Percentiles rank a stretch among this genome's conserved stretches.
phyloP scores from a whole-genome alignment of 2,888 invertebrate species.

The Antheraea yamamai region DNA sequence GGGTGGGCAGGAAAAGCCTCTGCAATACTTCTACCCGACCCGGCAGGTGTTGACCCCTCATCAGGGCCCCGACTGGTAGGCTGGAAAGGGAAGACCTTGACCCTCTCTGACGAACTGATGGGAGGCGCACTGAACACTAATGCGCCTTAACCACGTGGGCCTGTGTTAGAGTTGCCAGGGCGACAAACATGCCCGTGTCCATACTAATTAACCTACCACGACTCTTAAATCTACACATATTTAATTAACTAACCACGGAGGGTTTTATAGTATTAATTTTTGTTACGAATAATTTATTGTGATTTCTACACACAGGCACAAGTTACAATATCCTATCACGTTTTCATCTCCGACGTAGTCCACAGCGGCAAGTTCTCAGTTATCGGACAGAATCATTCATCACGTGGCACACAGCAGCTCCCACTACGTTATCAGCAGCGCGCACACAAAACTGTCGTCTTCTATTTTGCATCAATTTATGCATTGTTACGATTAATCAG shows the following conservation, averaged over 20 bases:
- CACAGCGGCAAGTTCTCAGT: background rate
- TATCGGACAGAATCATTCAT: constrained; percentile 9
- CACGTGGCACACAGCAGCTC: background rate
- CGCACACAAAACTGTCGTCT: constrained; percentile 53
- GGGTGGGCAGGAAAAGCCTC: no score
- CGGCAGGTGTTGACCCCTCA: no score
- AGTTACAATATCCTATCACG: constrained; percentile 25
- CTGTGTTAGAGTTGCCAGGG: no score
- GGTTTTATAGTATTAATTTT: background rate
- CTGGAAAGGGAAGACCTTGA: no score
- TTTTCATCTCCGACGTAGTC: constrained; percentile 18
- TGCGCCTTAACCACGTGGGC: no score
- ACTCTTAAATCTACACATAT: background rate
- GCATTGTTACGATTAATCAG: constrained; percentile 34
- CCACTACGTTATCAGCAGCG: constrained; percentile 46
- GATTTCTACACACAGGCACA: background rate
- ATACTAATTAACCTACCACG: background rate
- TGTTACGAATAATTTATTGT: background rate
- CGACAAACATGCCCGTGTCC: no score
- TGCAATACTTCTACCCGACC: no score
- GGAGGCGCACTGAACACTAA: no score
- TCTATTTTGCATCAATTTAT: constrained; percentile 53
- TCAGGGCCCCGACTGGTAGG: no score
- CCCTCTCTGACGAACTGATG: no score
- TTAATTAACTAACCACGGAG: background rate